Conservation (phyloP, 2,797 vertebrate species). For the Propithecus deckenii region DNA sequence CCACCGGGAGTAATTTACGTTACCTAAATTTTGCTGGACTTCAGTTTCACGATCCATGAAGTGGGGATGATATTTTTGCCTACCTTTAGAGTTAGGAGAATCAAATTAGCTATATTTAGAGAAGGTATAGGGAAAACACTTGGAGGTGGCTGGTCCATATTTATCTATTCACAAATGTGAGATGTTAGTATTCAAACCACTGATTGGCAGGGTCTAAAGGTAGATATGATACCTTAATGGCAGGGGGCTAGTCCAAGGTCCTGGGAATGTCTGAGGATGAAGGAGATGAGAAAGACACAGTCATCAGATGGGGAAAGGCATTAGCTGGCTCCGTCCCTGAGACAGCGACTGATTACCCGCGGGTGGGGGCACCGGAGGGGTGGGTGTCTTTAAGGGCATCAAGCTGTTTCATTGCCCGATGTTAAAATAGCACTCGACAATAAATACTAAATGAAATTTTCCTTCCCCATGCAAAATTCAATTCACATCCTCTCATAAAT, state of each 20-base stretch:
- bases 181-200: fast-evolving
- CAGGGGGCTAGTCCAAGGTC: neutral
- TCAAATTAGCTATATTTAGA: too few species aligned
- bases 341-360: fast-evolving
- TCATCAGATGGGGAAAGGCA: neutral
- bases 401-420: neutral
- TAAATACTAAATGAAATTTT: constrained; percentile 46
- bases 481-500: constrained; percentile 63
- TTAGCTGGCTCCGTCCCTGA: neutral
- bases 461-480: constrained; percentile 72
- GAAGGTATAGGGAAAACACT: neutral
- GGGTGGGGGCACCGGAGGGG: fast-evolving
- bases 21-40: neutral
- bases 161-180: neutral
- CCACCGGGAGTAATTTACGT: neutral
- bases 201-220: neutral
- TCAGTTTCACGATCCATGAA: neutral
- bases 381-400: neutral
- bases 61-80: neutral
- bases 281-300: too few species aligned
- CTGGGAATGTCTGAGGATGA: neutral
- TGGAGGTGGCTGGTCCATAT: too few species aligned
- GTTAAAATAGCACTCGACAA: constrained; percentile 15
- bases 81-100: neutral
- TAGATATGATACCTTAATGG: neutral